Evolutionary conservation across 2,888 invertebrate species (phyloP), one percentile per base, ranked within the genome.

Genomic region (Fabriciana adippe): DNA sequence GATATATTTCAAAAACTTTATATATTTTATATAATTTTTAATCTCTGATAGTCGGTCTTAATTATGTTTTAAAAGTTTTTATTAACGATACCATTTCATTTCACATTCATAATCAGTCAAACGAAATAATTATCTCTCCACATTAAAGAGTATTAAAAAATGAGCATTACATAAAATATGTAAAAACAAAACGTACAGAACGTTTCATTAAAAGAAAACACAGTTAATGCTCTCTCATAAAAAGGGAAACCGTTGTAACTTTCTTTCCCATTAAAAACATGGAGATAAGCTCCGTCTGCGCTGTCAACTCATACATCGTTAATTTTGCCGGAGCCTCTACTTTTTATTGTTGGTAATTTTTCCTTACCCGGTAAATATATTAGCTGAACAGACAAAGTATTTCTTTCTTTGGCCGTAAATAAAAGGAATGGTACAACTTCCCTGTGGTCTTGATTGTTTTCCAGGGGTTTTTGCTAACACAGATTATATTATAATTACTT

Each of bases 261-360:
- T 81, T 79, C 78, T 78, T 76, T 74, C 74, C 83, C 87, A 86
- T 87, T 89, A 88, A 87, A 83, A 83, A 79, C 76, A 77, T 76
- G 77, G 76, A 89, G 90, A 90, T 90, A 90, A 90, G 88, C 87
- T 79, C 78, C 79, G 79, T 77, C 76, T 78, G 76, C 73, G 73
- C 89, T 88, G 90, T 90, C 90, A 87, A 88, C 89, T 86, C 84
- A 79, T 83, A 89, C 88, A 86, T 90, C 90, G 90, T 90, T 90
- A 90, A 91, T 91, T 89, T 88, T 75, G 79, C 77, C 78, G 79
- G 79, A 84, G 80, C 85, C 77, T 88, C 87, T 81, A 85, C 82
- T 89, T 91, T 90, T 90, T 89, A 87, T 87, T 86, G 85, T 85
- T 76, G 76, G 83, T 80, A 85, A 86, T 88, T 87, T 88, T 86